Base-by-base conservation (phyloP, 2,888 invertebrate genomes). In the Mesoligia furuncula region DNA sequence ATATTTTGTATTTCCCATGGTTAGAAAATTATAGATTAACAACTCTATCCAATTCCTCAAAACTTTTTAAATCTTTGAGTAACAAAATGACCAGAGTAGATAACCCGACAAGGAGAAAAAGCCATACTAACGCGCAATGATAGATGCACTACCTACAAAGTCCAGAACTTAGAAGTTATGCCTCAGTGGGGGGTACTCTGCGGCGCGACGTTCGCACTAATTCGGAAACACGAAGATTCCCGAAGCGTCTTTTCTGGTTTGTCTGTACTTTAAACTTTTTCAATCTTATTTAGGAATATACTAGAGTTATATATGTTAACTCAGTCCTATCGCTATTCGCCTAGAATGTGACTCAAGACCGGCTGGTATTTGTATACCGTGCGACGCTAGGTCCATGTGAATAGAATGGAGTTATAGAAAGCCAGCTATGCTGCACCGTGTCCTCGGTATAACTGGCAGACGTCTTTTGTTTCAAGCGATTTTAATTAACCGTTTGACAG, bases 311-410 rank as follows among this genome's bases (percentile, higher is more conserved):
- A 27, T 48, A 20, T 15, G 1, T 48, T 4, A 2, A 48, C 20
- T 9, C 51, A 36, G 7, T 48, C 11, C 15, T 24, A 48, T 2
- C 24, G 27, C 31, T 75, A 54, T 65, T 45, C 65, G 64, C 6
- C 4, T 31, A 45, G 24, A 78, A 17, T 36, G 17, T 0, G 27
- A 17, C 24, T 24, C 75, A 11, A 61, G 17, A 75, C 2, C 17
- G 7, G 15, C 42, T 69, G 20, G 39, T 79, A 79, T 79, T 70
- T 77, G 59, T 31, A 70, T 51, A 79, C n/a, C 20, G 5, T 31
- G 79, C 48, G 39, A 59, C 9, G 48, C 1, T 48, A 15, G 7
- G 39, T 15, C 31, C 20, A 20, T 0, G 1, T 20, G 59, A 69
- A 79, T 59, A 31, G 45, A 45, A 48, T 17, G 9, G 17, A 0